Conservation (phyloP, 2,113 vertebrate species). For the Prolemur simus region DNA sequence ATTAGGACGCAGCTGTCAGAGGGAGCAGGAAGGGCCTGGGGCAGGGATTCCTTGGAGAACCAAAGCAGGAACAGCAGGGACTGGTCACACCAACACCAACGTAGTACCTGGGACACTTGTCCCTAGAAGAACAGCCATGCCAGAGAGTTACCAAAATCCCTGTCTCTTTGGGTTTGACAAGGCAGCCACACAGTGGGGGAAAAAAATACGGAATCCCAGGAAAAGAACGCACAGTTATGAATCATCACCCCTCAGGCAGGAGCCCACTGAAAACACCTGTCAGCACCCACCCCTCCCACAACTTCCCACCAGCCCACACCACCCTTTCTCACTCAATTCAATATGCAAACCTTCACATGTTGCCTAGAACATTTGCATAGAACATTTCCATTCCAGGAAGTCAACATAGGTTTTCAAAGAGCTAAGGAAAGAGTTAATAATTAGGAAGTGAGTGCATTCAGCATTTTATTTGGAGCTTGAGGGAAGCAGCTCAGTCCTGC, state of each 20-base stretch:
- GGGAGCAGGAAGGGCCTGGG: neutral
- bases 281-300: neutral
- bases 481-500: neutral
- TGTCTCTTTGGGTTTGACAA: neutral
- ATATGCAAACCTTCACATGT: neutral
- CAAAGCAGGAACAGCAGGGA: neutral
- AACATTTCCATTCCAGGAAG: neutral
- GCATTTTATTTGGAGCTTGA: neutral
- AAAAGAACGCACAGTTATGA: fast-evolving
- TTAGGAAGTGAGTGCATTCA: neutral
- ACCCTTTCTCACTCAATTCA: too few relatives aligned
- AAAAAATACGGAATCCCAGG: neutral
- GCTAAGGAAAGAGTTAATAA: neutral
- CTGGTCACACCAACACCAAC: neutral
- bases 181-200: neutral
- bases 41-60: neutral
- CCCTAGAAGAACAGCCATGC: neutral
- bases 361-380: neutral
- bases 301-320: too few relatives aligned
- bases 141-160: neutral
- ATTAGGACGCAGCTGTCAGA: fast-evolving
- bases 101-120: neutral
- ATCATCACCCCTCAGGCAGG: neutral
- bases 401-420: neutral
- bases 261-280: neutral